Base-by-base conservation (phyloP, 2,888 invertebrate species). In the Brachyopa scutellaris region DNA sequence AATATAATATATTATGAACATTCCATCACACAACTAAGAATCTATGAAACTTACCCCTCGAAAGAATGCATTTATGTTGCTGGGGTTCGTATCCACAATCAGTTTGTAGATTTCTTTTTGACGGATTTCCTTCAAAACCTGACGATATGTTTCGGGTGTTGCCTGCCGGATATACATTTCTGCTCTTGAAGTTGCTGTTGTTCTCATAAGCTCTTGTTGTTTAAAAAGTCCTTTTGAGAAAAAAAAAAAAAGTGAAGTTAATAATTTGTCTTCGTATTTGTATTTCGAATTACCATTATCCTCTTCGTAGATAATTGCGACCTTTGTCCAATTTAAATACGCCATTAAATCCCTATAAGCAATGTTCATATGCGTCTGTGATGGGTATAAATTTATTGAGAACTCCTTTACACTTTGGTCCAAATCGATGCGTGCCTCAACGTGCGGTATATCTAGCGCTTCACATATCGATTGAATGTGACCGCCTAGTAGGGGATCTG, bases 251-350 rank as follows among this genome's bases (percentile, higher is more conserved):
- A 7, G n/a, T 6, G 3, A 3, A 19, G 4, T 6, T 6, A 11
- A 13, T 11, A 17, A 15, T 17, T 1, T n/a, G 9, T 7, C 15
- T 15, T 13, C 5, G 1, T 5, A 36, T 11, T 13, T n/a, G n/a
- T n/a, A n/a, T n/a, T 45, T 36, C 6, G 0, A 15, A 8, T 92
- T 88, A 96, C 97, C 96, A 88, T 95, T 94, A 86, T 97, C 97
- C 87, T 98, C 97, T 88, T 99, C 98, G 88, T 98, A 98, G 45
- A 99, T 94, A 66, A 99, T 95, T 0, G 97, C 97, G 87, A 98
- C 96, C 88, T 95, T 94, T 1, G 96, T 96, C 98, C 98, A 98
- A 89, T 97, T 97, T 78, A 97, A 93, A 89, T 96, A 96, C 7
- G 93, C 92, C 89, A 98, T 96, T 85, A 97, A 93, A 87, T 98